These are phyloP conservation scores for Pediacus dermestoides DNA, from an alignment of 2,888 invertebrate genomes.

Conservation along the genomic window DNA sequence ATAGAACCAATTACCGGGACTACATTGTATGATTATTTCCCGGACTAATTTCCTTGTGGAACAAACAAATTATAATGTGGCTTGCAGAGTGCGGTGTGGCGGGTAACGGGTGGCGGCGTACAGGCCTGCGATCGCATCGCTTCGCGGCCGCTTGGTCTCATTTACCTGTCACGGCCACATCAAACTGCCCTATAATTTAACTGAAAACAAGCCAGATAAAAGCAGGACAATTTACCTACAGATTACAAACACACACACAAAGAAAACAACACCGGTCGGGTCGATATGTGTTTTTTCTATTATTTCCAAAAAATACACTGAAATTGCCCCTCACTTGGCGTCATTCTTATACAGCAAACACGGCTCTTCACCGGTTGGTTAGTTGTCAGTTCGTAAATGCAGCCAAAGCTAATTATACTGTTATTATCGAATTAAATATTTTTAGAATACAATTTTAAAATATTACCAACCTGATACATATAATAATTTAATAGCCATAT, in stretches of 20 bases:
- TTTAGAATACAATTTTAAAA: constrained; percentile 14
- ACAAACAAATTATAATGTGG: constrained; percentile 32
- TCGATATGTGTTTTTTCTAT: constrained; percentile 27
- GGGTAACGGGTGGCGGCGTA: too few species aligned
- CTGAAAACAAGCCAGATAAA: constrained; percentile 42
- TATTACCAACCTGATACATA: constrained; percentile 2
- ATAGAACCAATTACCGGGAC: constrained; percentile 30
- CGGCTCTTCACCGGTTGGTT: background rate
- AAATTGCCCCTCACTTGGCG: constrained; percentile 20
- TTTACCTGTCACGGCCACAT: constrained; percentile 48
- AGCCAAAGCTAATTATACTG: constrained; percentile 16
- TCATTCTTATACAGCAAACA: background rate
- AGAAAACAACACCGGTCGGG: constrained; percentile 34
- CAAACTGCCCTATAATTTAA: constrained; percentile 48
- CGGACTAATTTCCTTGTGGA: constrained; percentile 32
- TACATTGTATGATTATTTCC: constrained; percentile 26
- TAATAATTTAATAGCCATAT: constrained; percentile 7
- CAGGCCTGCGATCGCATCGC: constrained; percentile 31
- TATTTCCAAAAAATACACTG: constrained; percentile 29
- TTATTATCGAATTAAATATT: constrained; percentile 30
- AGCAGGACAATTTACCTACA: constrained; percentile 44
- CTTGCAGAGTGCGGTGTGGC: constrained; percentile 19
- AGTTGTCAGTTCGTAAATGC: background rate
- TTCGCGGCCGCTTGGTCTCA: constrained; percentile 35
- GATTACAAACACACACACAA: constrained; percentile 42